Percentiles rank a stretch among this genome's conserved stretches.
Evolutionary conservation across 2,888 invertebrate species (phyloP).

Genomic region (Elgonia sp.): DNA sequence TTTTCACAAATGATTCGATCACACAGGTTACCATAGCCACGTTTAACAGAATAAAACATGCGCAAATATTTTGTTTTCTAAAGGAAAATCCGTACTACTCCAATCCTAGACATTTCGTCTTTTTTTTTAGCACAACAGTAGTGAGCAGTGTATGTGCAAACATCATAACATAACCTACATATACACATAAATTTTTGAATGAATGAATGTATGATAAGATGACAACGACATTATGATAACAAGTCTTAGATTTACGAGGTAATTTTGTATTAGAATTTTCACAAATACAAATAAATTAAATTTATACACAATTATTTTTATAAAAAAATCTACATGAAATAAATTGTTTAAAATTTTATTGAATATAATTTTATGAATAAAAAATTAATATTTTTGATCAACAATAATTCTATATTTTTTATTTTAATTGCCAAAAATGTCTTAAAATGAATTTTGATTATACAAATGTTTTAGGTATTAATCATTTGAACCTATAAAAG

Average conservation of each 20-base stretch:
- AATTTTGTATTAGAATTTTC: background rate
- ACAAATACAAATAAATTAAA: too few species aligned
- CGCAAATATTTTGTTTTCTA: constrained; percentile 55
- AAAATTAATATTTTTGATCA: too few species aligned
- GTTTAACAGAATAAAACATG: constrained; percentile 44
- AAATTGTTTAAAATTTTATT: too few species aligned
- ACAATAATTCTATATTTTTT: too few species aligned
- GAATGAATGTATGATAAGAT: too few species aligned
- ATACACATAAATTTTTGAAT: background rate
- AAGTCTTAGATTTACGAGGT: background rate
- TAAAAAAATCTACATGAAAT: too few species aligned
- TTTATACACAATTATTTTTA: too few species aligned
- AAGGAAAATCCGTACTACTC: background rate
- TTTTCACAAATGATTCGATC: constrained; percentile 35
- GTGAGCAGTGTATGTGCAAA: background rate
- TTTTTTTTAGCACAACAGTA: background rate
- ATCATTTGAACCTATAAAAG: too few species aligned
- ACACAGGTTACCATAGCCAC: constrained; percentile 65
- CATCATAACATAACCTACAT: constrained; percentile 29
- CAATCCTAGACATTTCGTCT: background rate
- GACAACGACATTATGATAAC: background rate
- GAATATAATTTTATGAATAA: too few species aligned
- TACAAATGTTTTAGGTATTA: too few species aligned
- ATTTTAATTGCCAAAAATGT: too few species aligned
- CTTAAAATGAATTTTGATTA: too few species aligned